phyloP scores from a whole-genome alignment of 1,140 invertebrate genomes.

The Hestina assimilis region DNA sequence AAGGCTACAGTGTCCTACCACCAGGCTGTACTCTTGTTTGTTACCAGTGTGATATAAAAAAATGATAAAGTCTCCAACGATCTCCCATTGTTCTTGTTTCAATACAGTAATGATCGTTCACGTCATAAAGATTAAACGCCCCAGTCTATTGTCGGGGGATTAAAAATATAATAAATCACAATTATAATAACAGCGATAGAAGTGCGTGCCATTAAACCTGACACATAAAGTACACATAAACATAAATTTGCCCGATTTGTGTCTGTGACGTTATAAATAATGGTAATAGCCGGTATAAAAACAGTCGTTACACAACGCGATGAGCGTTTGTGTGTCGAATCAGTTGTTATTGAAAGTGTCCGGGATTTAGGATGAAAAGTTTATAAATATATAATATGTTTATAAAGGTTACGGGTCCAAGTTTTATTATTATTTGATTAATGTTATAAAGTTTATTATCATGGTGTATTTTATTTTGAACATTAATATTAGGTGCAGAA shows the following conservation, averaged over 20 bases:
- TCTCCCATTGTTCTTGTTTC: background rate
- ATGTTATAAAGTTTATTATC: too few relatives aligned
- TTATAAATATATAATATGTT: background rate
- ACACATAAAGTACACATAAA: conserved; percentile 30
- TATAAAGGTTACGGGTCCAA: too few relatives aligned
- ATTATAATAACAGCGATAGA: conserved; percentile 27
- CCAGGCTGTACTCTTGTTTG: too few relatives aligned
- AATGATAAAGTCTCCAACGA: too few relatives aligned
- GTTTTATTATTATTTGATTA: too few relatives aligned
- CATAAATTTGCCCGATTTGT: conserved; percentile 34
- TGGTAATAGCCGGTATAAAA: conserved; percentile 48
- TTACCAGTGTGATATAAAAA: too few relatives aligned
- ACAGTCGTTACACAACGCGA: conserved; percentile 33
- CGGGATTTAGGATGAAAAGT: background rate
- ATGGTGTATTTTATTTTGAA: too few relatives aligned
- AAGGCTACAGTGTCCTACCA: too few relatives aligned
- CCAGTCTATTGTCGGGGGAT: conserved; percentile 9
- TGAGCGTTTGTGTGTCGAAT: conserved; percentile 19
- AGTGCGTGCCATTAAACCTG: conserved; percentile 30
- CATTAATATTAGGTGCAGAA: too few relatives aligned
- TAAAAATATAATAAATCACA: conserved; percentile 35
- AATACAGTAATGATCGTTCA: background rate
- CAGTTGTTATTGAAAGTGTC: background rate
- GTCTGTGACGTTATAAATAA: conserved; percentile 43
- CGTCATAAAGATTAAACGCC: conserved; percentile 12